These are phyloP conservation scores for Formica exsecta DNA, from an alignment of 1,140 invertebrate species.

Conservation along the genomic window DNA sequence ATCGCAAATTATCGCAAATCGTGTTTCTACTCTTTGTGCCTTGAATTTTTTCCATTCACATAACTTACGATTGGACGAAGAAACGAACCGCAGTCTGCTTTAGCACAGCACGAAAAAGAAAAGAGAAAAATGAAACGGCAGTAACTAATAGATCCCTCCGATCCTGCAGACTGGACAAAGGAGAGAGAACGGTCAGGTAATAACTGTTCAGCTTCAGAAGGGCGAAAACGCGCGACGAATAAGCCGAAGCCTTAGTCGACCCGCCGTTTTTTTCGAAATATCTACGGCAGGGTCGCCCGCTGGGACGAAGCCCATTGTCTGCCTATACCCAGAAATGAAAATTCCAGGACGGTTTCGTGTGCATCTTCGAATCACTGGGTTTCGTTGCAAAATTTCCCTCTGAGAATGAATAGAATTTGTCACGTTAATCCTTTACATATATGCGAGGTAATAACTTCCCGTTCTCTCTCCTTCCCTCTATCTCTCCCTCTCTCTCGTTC, in stretches of 20 bases:
- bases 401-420: not conserved
- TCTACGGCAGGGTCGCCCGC: constrained; percentile 27
- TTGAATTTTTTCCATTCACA: not conserved
- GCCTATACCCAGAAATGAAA: not conserved
- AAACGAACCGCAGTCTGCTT: not conserved
- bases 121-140: not conserved
- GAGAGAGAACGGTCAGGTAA: constrained; percentile 32
- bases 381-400: not conserved
- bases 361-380: not conserved
- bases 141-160: constrained; percentile 49
- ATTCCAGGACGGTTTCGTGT: not conserved
- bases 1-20: not conserved
- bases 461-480: too few relatives aligned
- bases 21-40: not conserved
- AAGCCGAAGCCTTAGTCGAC: constrained; percentile 38
- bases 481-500: too few relatives aligned
- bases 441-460: not conserved
- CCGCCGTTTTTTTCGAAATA: constrained; percentile 34
- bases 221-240: constrained; percentile 10
- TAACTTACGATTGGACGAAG: not conserved
- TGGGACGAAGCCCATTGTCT: constrained; percentile 29
- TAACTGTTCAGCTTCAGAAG: constrained; percentile 39
- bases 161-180: constrained; percentile 18
- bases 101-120: not conserved
- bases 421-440: not conserved